phyloP scores from a whole-genome alignment of 2,888 invertebrate genomes.

The Biston stratarius region DNA sequence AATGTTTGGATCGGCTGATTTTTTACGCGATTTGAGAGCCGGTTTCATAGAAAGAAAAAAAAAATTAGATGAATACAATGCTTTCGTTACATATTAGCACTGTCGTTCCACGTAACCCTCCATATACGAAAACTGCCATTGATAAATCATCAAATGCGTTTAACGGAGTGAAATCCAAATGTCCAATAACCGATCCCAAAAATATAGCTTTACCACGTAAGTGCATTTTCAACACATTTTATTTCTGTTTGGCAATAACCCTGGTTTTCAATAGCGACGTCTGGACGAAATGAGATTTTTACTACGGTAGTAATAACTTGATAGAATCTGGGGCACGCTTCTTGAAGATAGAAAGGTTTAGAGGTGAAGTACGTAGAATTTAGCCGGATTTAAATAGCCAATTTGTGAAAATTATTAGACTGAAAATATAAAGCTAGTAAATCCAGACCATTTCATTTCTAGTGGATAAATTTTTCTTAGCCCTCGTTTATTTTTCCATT shows the following conservation, averaged over 20 bases:
- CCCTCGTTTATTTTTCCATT: not conserved
- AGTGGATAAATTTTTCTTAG: too few species aligned
- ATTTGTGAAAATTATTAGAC: not conserved
- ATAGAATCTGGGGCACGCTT: slow-evolving; percentile 56
- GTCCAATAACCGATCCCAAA: slow-evolving; percentile 27
- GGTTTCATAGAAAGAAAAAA: too few species aligned
- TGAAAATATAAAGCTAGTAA: not conserved
- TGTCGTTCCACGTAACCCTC: too few species aligned
- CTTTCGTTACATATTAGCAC: too few species aligned
- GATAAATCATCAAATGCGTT: slow-evolving; percentile 22
- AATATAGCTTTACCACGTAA: slow-evolving; percentile 33
- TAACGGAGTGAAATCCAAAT: slow-evolving; percentile 22
- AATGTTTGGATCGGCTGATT: too few species aligned
- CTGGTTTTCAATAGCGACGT: slow-evolving; percentile 62
- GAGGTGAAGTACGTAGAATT: not conserved
- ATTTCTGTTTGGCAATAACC: slow-evolving; percentile 66
- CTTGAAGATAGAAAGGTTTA: slow-evolving; percentile 37
- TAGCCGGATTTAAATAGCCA: slow-evolving; percentile 12
- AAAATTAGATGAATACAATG: too few species aligned
- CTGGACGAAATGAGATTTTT: slow-evolving; percentile 66
- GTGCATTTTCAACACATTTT: slow-evolving; percentile 58
- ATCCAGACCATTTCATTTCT: too few species aligned
- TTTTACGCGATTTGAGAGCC: too few species aligned
- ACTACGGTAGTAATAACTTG: slow-evolving; percentile 65
- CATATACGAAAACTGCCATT: not conserved